phyloP scores from a whole-genome alignment of 2,888 invertebrate species.

The Lycaena phlaeas region DNA sequence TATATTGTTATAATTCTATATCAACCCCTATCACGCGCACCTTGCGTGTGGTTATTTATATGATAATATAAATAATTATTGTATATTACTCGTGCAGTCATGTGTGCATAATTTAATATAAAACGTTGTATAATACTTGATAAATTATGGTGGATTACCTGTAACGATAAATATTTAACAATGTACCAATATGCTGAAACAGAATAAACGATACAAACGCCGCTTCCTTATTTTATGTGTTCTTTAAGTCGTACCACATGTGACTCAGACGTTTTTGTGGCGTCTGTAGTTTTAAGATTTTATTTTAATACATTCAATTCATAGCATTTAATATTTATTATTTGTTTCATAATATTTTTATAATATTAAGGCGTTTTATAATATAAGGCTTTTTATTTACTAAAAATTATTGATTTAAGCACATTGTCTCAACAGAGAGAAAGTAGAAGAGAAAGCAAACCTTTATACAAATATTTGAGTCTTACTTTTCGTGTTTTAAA shows the following conservation, averaged over 20 bases:
- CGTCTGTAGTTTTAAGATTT: too few relatives aligned
- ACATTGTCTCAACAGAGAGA: too few relatives aligned
- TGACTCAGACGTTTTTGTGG: neutral
- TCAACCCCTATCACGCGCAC: constrained; percentile 65
- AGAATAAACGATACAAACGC: constrained; percentile 71
- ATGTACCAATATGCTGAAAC: constrained; percentile 70
- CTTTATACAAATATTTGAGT: too few relatives aligned
- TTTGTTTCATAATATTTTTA: too few relatives aligned
- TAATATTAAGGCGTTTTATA: too few relatives aligned
- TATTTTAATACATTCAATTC: too few relatives aligned
- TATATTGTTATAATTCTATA: constrained; percentile 67
- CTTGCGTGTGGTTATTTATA: constrained; percentile 64
- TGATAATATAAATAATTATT: constrained; percentile 50
- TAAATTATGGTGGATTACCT: constrained; percentile 43
- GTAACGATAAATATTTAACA: constrained; percentile 60
- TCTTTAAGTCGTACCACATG: constrained; percentile 25
- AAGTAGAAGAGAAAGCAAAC: too few relatives aligned
- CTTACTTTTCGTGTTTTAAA: too few relatives aligned
- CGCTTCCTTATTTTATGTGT: constrained; percentile 68
- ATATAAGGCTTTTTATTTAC: too few relatives aligned
- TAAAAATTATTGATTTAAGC: too few relatives aligned
- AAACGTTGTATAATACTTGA: constrained; percentile 64
- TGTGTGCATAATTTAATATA: constrained; percentile 63
- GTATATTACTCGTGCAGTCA: constrained; percentile 64
- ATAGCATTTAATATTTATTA: too few relatives aligned